A percentile compares a stretch with the other conserved stretches of the same genome.
Conservation (phyloP, 2,888 invertebrate species). For the Apeira syringaria region DNA sequence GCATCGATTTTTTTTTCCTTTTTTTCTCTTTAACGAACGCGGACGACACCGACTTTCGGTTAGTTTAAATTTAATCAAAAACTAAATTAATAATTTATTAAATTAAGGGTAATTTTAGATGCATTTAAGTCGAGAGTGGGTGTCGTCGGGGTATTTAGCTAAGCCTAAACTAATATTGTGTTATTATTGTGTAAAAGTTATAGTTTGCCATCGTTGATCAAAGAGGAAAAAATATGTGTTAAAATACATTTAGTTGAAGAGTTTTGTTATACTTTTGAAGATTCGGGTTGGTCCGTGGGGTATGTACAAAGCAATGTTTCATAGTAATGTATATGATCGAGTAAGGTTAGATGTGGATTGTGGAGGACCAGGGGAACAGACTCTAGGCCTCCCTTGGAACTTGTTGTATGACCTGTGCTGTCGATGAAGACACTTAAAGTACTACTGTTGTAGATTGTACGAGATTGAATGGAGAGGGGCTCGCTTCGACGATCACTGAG, state of each 20-base stretch:
- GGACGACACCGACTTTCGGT: conserved; percentile 51
- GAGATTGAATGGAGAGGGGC: conserved; percentile 17
- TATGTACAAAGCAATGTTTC: conserved; percentile 74
- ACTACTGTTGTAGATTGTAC: conserved; percentile 73
- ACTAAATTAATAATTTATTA: conserved; percentile 57
- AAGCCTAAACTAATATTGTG: conserved; percentile 77
- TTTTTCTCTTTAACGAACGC: conserved; percentile 45
- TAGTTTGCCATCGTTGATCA: conserved; percentile 82
- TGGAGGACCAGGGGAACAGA: conserved; percentile 34
- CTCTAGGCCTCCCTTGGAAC: conserved; percentile 65
- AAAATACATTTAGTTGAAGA: conserved; percentile 72
- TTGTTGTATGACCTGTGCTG: conserved; percentile 74
- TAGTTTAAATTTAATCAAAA: conserved; percentile 43
- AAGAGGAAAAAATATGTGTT: conserved; percentile 74
- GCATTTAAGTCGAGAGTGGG: conserved; percentile 45
- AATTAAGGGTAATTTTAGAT: conserved; percentile 44
- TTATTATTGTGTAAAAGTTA: conserved; percentile 74
- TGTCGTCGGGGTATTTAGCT: conserved; percentile 49
- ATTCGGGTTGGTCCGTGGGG: conserved; percentile 58
- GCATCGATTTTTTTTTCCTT: conserved; percentile 56
- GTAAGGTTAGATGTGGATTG: conserved; percentile 64
- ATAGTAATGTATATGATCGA: conserved; percentile 79
- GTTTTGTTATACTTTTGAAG: conserved; percentile 76
- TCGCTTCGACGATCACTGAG: conserved; percentile 44
- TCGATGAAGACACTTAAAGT: conserved; percentile 79